phyloP scores from a whole-genome alignment of 2,888 invertebrate genomes.

The Hydropsyche betteni region DNA sequence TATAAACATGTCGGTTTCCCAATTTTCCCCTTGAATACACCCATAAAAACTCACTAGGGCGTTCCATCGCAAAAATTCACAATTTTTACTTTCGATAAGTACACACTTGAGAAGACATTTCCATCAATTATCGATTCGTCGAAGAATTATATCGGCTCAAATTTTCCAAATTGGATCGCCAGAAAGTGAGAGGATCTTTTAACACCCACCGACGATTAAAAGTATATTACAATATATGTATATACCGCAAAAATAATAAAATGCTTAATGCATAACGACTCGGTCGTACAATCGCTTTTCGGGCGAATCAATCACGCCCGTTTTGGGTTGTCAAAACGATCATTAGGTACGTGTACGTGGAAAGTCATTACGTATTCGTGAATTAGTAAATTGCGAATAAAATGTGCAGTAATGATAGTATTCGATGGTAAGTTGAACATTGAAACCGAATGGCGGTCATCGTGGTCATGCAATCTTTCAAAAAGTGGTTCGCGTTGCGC shows the following conservation, averaged over 20 bases:
- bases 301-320: slow-evolving; percentile 3
- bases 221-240: neutral
- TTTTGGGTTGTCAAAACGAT: slow-evolving; percentile 7
- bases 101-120: too few species aligned
- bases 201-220: neutral
- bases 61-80: too few species aligned
- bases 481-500: slow-evolving; percentile 21
- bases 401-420: neutral
- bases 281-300: neutral
- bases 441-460: slow-evolving; percentile 10
- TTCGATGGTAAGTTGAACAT: neutral
- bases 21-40: too few species aligned
- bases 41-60: too few species aligned
- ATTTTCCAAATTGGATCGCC: neutral
- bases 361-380: neutral
- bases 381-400: neutral
- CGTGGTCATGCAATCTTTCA: neutral
- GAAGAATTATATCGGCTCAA: neutral
- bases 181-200: slow-evolving; percentile 22
- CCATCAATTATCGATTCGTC: too few species aligned
- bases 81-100: too few species aligned
- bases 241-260: neutral
- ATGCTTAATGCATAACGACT: neutral
- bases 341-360: too few species aligned
- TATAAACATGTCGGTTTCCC: too few species aligned